Conservation (phyloP, 2,888 invertebrate genomes). For the Hirtodrosophila alboralis region DNA sequence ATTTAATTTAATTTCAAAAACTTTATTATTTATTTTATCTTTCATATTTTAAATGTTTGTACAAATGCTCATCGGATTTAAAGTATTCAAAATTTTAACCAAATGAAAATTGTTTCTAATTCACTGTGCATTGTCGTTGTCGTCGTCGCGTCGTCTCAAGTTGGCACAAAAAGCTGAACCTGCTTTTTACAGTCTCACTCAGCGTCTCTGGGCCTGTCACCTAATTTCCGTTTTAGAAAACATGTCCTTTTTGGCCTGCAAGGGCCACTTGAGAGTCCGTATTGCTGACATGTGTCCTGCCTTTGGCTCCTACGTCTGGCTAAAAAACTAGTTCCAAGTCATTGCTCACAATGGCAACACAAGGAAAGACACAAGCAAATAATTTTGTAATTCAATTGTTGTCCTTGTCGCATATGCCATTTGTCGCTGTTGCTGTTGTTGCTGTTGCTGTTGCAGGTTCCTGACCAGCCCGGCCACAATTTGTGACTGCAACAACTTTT, state of each 20-base stretch:
- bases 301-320: constrained; percentile 17
- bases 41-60: too few species aligned
- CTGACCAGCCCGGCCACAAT: constrained; percentile 30
- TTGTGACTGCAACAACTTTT: constrained; percentile 28
- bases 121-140: constrained; percentile 28
- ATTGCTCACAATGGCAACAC: constrained; percentile 27
- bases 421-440: constrained; percentile 20
- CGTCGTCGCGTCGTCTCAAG: constrained; percentile 25
- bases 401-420: constrained; percentile 58
- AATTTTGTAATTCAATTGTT: constrained; percentile 77
- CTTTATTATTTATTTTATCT: too few species aligned
- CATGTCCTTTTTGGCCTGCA: constrained; percentile 57
- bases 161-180: constrained; percentile 23
- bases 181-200: constrained; percentile 28
- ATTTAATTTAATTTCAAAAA: too few species aligned
- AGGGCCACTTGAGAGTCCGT: constrained; percentile 55
- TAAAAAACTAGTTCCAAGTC: constrained; percentile 53
- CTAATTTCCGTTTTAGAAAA: constrained; percentile 77
- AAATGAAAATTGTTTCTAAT: too few species aligned
- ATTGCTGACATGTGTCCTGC: constrained; percentile 45
- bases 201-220: constrained; percentile 71
- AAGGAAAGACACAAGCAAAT: constrained; percentile 38
- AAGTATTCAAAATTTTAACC: too few species aligned
- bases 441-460: constrained; percentile 37
- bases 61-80: too few species aligned